A percentile compares a stretch with the other conserved stretches of the same genome.
These are phyloP conservation scores for Rhadinocentrus ornatus DNA, from an alignment of 2,797 vertebrate species.

Conservation along the genomic window DNA sequence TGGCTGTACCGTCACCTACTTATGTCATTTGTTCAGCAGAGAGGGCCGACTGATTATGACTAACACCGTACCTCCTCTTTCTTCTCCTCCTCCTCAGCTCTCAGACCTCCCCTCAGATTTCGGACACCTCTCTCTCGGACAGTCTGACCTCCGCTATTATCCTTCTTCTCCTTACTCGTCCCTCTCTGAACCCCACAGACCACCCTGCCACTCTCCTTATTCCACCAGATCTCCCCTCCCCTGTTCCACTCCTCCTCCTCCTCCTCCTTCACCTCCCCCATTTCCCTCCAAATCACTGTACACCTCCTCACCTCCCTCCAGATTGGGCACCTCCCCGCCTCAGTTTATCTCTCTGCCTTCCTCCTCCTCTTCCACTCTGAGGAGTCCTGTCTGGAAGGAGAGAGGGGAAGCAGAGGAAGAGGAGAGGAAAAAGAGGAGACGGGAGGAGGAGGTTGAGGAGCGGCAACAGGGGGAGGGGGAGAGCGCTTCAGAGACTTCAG, in stretches of 20 bases:
- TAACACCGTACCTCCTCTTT: not conserved
- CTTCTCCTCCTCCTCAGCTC: slow-evolving; percentile 22
- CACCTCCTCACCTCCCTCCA: slow-evolving; percentile 17
- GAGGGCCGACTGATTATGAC: no score
- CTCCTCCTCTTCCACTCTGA: slow-evolving; percentile 1
- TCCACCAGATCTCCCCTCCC: slow-evolving; percentile 5
- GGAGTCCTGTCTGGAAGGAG: slow-evolving; percentile 55
- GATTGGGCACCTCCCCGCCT: not conserved
- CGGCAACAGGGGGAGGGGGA: slow-evolving; percentile 77
- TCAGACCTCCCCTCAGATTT: slow-evolving; percentile 52
- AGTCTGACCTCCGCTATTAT: slow-evolving; percentile 34
- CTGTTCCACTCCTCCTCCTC: slow-evolving; percentile 21
- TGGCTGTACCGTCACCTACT: no score
- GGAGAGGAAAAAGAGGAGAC: slow-evolving; percentile 23
- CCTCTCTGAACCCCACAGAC: slow-evolving; percentile 24
- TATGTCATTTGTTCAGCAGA: no score
- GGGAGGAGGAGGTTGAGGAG: slow-evolving; percentile 43
- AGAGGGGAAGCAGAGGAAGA: slow-evolving; percentile 15
- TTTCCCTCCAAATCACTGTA: slow-evolving; percentile 14
- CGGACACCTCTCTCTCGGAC: slow-evolving; percentile 32
- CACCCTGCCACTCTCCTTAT: slow-evolving; percentile 26
- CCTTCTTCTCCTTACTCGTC: slow-evolving; percentile 38
- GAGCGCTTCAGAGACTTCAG: slow-evolving; percentile 71
- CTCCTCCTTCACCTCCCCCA: not conserved
- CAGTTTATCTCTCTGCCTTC: not conserved